phyloP scores from a whole-genome alignment of 2,113 vertebrate genomes.

The Siniperca knerii region DNA sequence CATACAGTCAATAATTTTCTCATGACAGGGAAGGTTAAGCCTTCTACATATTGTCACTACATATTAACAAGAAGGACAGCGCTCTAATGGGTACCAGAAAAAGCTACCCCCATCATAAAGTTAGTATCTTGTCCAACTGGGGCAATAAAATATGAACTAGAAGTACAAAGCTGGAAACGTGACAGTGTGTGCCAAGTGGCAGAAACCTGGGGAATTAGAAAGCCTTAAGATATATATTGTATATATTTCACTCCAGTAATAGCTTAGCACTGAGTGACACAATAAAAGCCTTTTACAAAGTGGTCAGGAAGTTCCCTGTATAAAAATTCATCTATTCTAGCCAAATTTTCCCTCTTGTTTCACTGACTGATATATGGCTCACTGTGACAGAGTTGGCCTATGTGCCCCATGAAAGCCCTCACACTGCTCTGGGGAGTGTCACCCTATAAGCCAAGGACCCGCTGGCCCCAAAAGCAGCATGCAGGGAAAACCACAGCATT shows the following conservation, averaged over 20 bases:
- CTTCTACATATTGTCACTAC: conserved; percentile 61
- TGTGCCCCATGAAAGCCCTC: conserved; percentile 46
- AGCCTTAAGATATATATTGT: conserved; percentile 33
- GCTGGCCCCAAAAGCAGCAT: conserved; percentile 58
- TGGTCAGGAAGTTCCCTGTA: conserved; percentile 68
- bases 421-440: conserved; percentile 76
- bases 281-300: conserved; percentile 76
- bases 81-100: conserved; percentile 32
- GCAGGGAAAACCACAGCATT: conserved; percentile 76
- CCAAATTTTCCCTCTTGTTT: conserved; percentile 51
- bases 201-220: conserved; percentile 56
- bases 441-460: conserved; percentile 66
- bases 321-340: conserved; percentile 66
- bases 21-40: conserved; percentile 48
- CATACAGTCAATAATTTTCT: conserved; percentile 55
- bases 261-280: conserved; percentile 68
- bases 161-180: conserved; percentile 39
- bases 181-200: conserved; percentile 26
- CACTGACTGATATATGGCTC: conserved; percentile 61
- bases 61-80: conserved; percentile 51
- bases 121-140: conserved; percentile 49
- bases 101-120: conserved; percentile 39
- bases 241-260: conserved; percentile 64
- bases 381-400: conserved; percentile 38
- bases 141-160: conserved; percentile 44